Percentiles rank a stretch among this genome's conserved stretches.
Evolutionary conservation across 2,113 vertebrate species (phyloP).

Genomic region (Rhineura floridana): DNA sequence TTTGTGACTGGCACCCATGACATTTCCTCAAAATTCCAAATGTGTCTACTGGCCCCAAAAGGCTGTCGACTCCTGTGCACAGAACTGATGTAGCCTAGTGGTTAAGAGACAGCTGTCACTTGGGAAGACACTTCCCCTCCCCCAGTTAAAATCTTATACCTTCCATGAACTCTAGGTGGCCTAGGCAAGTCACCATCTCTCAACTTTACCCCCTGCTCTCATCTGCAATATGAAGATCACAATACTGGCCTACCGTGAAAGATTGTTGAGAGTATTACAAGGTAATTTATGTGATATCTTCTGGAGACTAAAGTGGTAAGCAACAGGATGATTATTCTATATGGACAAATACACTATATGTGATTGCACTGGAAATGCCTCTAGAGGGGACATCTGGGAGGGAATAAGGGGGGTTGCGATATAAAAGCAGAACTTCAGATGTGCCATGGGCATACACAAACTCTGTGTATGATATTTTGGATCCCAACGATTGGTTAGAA

Average conservation of each 20-base stretch:
- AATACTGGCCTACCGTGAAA: not conserved
- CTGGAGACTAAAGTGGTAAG: too few species aligned
- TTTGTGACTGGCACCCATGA: too few species aligned
- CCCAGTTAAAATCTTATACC: not conserved
- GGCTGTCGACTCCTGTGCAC: too few species aligned
- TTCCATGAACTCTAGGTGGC: not conserved
- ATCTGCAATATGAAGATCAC: too few species aligned
- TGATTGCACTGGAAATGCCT: too few species aligned
- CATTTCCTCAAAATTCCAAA: too few species aligned
- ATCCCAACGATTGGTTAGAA: not conserved
- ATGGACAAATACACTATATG: too few species aligned
- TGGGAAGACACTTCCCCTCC: not conserved
- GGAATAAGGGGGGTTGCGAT: too few species aligned
- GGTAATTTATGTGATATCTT: not conserved
- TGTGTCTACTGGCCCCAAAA: too few species aligned
- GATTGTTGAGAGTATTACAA: not conserved
- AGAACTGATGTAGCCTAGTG: too few species aligned
- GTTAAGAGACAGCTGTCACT: not conserved
- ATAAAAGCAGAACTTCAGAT: not conserved
- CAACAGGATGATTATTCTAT: not conserved
- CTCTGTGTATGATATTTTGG: not conserved
- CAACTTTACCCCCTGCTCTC: not conserved
- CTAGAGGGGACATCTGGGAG: too few species aligned
- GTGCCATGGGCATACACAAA: not conserved
- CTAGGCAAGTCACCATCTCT: not conserved